Conservation (phyloP, 2,888 invertebrate species). For the Maniola hyperantus region DNA sequence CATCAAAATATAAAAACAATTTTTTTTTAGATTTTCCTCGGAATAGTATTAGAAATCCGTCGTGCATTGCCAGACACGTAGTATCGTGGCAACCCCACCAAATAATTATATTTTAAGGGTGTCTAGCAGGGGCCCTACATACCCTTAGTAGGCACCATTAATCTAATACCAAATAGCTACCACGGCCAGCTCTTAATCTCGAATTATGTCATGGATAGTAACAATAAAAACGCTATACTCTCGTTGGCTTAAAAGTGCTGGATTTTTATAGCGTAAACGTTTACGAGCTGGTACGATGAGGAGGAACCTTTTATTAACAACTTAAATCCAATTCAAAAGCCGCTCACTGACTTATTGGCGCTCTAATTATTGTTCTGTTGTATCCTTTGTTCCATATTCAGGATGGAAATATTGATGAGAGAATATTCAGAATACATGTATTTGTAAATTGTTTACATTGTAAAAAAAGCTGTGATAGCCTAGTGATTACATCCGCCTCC, state of each 20-base stretch:
- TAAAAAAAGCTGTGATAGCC: too few relatives aligned
- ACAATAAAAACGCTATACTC: constrained; percentile 3
- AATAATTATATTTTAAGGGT: too few relatives aligned
- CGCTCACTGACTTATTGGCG: neutral
- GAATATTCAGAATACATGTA: neutral
- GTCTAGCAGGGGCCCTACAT: too few relatives aligned
- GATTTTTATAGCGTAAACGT: constrained; percentile 5
- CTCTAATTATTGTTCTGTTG: neutral
- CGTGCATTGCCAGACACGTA: too few relatives aligned
- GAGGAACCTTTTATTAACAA: constrained; percentile 9
- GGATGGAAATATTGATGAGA: neutral
- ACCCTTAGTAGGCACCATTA: too few relatives aligned
- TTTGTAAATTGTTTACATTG: neutral
- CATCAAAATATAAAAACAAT: too few relatives aligned
- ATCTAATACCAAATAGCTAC: too few relatives aligned
- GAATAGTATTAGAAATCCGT: too few relatives aligned
- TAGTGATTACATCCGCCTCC: too few relatives aligned
- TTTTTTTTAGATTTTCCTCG: too few relatives aligned
- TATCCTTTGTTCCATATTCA: neutral
- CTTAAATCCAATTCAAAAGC: constrained; percentile 5
- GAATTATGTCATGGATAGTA: constrained; percentile 6
- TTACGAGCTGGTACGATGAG: constrained; percentile 2
- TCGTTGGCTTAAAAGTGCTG: constrained; percentile 11
- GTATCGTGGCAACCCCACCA: too few relatives aligned
- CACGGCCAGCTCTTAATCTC: neutral